These are phyloP conservation scores for Drosophila auraria DNA, from an alignment of 1,140 invertebrate genomes.

Conservation along the genomic window DNA sequence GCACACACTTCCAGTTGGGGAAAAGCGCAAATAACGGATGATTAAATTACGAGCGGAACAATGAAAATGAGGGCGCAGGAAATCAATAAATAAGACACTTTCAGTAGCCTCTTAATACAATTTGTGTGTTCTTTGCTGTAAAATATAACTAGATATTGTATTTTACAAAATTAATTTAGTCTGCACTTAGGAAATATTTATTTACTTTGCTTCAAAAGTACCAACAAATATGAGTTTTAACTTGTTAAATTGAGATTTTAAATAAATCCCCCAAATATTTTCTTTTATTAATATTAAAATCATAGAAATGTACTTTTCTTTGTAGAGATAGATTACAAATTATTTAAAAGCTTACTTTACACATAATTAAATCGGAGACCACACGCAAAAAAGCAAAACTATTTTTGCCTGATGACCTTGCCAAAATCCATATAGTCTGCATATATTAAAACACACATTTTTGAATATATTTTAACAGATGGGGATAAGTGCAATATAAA, in stretches of 20 bases:
- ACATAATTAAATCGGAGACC: neutral
- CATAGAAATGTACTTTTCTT: too few relatives aligned
- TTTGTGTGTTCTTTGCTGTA: too few relatives aligned
- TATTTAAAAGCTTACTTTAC: neutral
- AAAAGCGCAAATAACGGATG: constrained; percentile 5
- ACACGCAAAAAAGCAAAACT: neutral
- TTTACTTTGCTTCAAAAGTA: too few relatives aligned
- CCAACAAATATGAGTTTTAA: too few relatives aligned
- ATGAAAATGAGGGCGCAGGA: neutral
- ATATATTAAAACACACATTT: neutral
- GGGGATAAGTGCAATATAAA: constrained; percentile 13
- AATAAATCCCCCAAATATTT: too few relatives aligned
- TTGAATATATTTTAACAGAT: constrained; percentile 1
- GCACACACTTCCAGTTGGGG: neutral
- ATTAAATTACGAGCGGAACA: constrained; percentile 9
- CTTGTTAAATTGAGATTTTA: too few relatives aligned
- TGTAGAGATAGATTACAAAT: neutral
- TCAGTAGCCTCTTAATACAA: neutral
- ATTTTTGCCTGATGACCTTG: neutral
- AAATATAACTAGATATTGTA: too few relatives aligned
- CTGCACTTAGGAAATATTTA: too few relatives aligned
- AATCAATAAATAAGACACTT: constrained; percentile 1
- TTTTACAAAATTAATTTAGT: too few relatives aligned
- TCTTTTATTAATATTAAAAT: too few relatives aligned
- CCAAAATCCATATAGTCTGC: too few relatives aligned